Evolutionary conservation across 1,140 invertebrate genomes (phyloP).

Genomic region (Camponotus pennsylvanicus): DNA sequence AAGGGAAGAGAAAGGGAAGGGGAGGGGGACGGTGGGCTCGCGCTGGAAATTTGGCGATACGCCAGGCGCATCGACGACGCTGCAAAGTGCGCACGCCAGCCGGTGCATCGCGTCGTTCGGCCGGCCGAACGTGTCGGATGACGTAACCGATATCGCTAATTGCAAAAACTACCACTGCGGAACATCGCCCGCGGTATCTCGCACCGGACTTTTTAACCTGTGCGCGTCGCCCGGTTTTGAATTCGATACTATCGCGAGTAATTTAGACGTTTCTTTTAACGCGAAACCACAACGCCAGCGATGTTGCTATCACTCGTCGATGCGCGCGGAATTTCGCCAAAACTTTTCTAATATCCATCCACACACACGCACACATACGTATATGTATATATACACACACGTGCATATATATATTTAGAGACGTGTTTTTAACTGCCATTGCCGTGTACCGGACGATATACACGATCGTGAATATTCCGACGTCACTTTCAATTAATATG

Average conservation of each 20-base stretch:
- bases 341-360: slow-evolving; percentile 52
- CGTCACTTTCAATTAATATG: slow-evolving; percentile 43
- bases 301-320: slow-evolving; percentile 19
- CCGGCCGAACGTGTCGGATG: slow-evolving; percentile 70
- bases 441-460: slow-evolving; percentile 22
- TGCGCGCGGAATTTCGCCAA: background rate
- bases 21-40: background rate
- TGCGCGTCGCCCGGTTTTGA: slow-evolving; percentile 33
- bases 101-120: slow-evolving; percentile 60
- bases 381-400: too few relatives aligned
- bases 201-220: slow-evolving; percentile 66
- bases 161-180: slow-evolving; percentile 78
- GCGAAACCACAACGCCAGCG: slow-evolving; percentile 36
- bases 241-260: slow-evolving; percentile 51
- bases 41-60: slow-evolving; percentile 75
- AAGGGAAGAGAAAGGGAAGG: background rate
- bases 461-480: slow-evolving; percentile 31
- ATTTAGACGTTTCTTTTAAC: slow-evolving; percentile 59
- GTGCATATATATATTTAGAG: background rate
- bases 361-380: too few relatives aligned
- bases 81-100: slow-evolving; percentile 61
- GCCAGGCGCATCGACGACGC: slow-evolving; percentile 67
- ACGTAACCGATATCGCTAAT: slow-evolving; percentile 80
- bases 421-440: slow-evolving; percentile 27
- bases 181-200: slow-evolving; percentile 56